A percentile compares a stretch with the other conserved stretches of the same genome.
Conservation (phyloP, 2,888 invertebrate genomes). For the Harmothoe impar region DNA sequence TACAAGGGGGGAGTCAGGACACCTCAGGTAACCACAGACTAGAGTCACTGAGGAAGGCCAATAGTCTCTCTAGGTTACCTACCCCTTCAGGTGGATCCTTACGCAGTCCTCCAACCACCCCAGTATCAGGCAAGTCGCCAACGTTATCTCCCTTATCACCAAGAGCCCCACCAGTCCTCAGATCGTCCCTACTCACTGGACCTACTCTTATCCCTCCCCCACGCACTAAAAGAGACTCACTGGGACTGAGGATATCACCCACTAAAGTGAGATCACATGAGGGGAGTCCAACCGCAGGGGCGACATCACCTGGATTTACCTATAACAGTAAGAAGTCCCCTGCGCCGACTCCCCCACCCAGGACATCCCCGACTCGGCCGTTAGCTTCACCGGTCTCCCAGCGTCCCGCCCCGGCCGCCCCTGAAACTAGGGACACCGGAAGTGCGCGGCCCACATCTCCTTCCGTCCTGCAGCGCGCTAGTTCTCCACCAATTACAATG, state of each 20-base stretch:
- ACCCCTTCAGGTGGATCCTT: conserved; percentile 5
- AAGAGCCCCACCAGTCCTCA: background rate
- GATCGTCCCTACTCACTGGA: background rate
- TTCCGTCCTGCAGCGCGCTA: background rate
- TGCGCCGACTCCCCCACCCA: background rate
- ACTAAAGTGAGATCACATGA: background rate
- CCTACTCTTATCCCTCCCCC: conserved; percentile 7
- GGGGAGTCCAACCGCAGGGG: background rate
- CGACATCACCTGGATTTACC: background rate
- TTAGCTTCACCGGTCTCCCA: conserved; percentile 13
- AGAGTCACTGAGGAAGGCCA: conserved; percentile 12
- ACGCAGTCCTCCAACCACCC: background rate
- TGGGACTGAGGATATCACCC: background rate
- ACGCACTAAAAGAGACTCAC: conserved; percentile 33
- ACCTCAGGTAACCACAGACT: conserved; percentile 20
- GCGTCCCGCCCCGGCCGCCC: background rate
- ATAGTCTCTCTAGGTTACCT: conserved; percentile 29
- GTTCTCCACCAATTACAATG: background rate
- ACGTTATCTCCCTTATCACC: background rate
- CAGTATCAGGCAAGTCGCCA: background rate
- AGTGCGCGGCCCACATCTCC: background rate
- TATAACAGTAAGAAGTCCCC: background rate
- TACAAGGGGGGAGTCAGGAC: conserved; percentile 11
- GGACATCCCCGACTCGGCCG: background rate
- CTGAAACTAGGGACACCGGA: background rate